phyloP scores from a whole-genome alignment of 1,140 invertebrate genomes.

The Scaptomyza pallida region DNA sequence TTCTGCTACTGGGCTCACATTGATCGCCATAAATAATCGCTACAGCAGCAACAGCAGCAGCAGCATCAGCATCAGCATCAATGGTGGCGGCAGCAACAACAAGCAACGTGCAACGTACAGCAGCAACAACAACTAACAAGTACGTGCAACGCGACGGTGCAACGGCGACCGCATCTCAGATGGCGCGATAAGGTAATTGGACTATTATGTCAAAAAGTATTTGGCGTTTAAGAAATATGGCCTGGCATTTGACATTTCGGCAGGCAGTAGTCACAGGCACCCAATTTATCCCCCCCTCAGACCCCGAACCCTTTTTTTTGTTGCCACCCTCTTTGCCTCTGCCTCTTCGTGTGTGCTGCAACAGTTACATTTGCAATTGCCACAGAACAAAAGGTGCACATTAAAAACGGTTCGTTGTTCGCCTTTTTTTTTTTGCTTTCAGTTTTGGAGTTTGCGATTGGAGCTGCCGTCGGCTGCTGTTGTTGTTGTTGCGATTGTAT shows the following conservation, averaged over 20 bases:
- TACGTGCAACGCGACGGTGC: conserved; percentile 13
- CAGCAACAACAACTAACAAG: conserved; percentile 38
- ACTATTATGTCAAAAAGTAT: conserved; percentile 84
- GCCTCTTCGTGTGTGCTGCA: background rate
- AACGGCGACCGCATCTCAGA: conserved; percentile 79
- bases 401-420: conserved; percentile 61
- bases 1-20: conserved; percentile 74
- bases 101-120: conserved; percentile 35
- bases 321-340: background rate
- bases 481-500: conserved; percentile 53
- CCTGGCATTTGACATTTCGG: conserved; percentile 84
- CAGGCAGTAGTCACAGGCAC: conserved; percentile 54
- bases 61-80: conserved; percentile 50
- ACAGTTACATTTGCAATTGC: conserved; percentile 70
- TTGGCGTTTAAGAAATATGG: conserved; percentile 84
- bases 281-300: conserved; percentile 1
- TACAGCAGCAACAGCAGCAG: conserved; percentile 56
- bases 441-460: conserved; percentile 11
- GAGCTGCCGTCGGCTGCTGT: conserved; percentile 9
- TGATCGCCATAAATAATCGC: conserved; percentile 81
- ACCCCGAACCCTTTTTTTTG: conserved; percentile 9
- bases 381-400: conserved; percentile 81
- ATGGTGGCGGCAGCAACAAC: conserved; percentile 60
- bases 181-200: conserved; percentile 84
- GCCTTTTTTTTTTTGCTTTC: conserved; percentile 10